Percentiles rank a stretch among this genome's conserved stretches.
Conservation (phyloP, 2,888 invertebrate species). For the Cyclophora albipunctata region DNA sequence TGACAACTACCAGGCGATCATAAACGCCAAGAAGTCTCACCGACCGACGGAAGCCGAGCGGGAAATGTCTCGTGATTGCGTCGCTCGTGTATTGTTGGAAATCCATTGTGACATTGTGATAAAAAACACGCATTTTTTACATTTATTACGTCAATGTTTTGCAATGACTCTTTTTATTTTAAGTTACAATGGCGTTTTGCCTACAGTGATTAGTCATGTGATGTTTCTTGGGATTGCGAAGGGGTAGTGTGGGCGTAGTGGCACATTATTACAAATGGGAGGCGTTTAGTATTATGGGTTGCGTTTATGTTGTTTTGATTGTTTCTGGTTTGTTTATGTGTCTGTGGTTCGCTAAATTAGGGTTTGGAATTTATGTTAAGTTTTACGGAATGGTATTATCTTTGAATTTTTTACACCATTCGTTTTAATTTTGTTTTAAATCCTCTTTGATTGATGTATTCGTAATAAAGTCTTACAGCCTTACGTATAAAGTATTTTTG, state of each 20-base stretch:
- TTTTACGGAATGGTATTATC: neutral
- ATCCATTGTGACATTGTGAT: neutral
- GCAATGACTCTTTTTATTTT: too few species aligned
- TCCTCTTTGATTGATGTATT: neutral
- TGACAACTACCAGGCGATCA: constrained; percentile 67
- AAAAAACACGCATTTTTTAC: too few species aligned
- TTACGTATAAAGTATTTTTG: neutral
- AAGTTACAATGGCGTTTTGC: too few species aligned
- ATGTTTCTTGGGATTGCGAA: constrained; percentile 50
- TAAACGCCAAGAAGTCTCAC: constrained; percentile 39
- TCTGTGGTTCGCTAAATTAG: neutral
- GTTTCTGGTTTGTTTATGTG: too few species aligned
- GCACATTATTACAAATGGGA: constrained; percentile 46
- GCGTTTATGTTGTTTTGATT: too few species aligned
- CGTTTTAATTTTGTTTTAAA: neutral
- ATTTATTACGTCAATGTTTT: too few species aligned
- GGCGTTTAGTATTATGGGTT: constrained; percentile 59
- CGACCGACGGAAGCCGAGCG: constrained; percentile 32
- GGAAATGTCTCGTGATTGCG: constrained; percentile 33
- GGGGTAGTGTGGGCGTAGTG: constrained; percentile 61
- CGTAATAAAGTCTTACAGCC: neutral
- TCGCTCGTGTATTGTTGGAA: neutral
- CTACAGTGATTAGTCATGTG: constrained; percentile 2
- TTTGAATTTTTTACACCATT: neutral
- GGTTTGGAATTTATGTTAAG: neutral